Evolutionary conservation across 2,113 vertebrate species (phyloP), one percentile per base, ranked within the genome.

Genomic region (Bucco capensis): DNA sequence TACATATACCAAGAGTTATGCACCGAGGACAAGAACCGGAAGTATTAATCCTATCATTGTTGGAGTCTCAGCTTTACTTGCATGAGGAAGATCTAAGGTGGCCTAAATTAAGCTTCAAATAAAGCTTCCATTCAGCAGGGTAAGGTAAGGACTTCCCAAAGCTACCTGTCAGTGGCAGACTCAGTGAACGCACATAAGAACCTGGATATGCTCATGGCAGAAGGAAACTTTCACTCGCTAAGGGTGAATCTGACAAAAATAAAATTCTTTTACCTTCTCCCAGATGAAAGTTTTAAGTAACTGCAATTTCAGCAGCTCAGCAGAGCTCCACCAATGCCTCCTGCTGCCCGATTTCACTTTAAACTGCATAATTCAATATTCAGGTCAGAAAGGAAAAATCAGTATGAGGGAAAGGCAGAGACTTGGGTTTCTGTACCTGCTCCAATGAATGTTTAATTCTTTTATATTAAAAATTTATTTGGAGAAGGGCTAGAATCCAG

Each of bases 381-480:
- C 71, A 92, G 87, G 87, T 80, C 84, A 93, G 75, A 94, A 87
- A 85, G 33, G 5, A 92, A 92, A 86, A 85, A 33, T 6, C 30
- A 92, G 15, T 85, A 49, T 47, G n/a, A 91, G 37, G 9, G 53
- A 28, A 87, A 92, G 31, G 46, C 67, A 92, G 49, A 77, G 60
- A 81, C 37, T 54, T 67, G 38, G 28, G 81, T 73, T 89, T 64
- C 58, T 76, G 46, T 84, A 62, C 50, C 62, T 73, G 40, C 42
- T 79, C 74, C 89, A 89, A 79, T 73, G 12, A 87, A 94, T 58
- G 66, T 87, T 93, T 87, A 79, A 90, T 69, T 91, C 75, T 87
- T 82, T 90, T 54, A 50, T 35, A 93, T 95, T 82, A 95, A 95
- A 95, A 92, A 87, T 73, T 84, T 15, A 95, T 89, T 73, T 73